Conservation (phyloP, 2,888 invertebrate species). For the Pristionchus japonicus region DNA sequence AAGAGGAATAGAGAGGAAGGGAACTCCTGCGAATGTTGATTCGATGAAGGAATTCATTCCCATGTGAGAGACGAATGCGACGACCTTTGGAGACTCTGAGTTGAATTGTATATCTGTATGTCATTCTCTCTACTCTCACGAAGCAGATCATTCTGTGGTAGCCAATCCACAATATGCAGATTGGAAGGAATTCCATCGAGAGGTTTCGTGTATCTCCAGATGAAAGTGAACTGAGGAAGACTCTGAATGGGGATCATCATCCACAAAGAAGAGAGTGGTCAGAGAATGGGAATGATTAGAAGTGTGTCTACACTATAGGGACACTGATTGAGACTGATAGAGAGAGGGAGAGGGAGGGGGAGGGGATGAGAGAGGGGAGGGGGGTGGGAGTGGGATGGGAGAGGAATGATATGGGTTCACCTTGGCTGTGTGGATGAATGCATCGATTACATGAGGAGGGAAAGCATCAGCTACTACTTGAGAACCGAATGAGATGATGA, state of each 20-base stretch:
- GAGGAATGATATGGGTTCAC: too few relatives aligned
- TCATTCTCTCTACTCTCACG: too few relatives aligned
- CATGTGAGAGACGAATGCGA: slow-evolving; percentile 43
- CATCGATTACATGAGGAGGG: not conserved
- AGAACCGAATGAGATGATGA: slow-evolving; percentile 64
- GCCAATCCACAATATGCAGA: slow-evolving; percentile 58
- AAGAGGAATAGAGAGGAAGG: slow-evolving; percentile 30
- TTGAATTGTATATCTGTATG: too few relatives aligned
- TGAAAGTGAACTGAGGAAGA: slow-evolving; percentile 24
- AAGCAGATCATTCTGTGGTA: slow-evolving; percentile 65
- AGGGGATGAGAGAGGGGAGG: not conserved
- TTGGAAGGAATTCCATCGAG: slow-evolving; percentile 49
- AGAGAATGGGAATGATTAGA: not conserved
- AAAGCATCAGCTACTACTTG: slow-evolving; percentile 42
- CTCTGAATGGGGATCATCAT: slow-evolving; percentile 28
- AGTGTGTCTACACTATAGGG: not conserved
- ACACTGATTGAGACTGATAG: not conserved
- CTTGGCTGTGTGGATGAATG: not conserved
- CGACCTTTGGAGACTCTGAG: slow-evolving; percentile 4
- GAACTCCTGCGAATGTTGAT: slow-evolving; percentile 33
- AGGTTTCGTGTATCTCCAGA: slow-evolving; percentile 22
- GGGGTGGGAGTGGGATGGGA: too few relatives aligned
- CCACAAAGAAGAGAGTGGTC: not conserved
- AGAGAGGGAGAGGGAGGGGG: not conserved
- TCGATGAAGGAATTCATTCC: slow-evolving; percentile 46